Conservation (phyloP, 2,888 invertebrate species). For the Cabera pusaria region DNA sequence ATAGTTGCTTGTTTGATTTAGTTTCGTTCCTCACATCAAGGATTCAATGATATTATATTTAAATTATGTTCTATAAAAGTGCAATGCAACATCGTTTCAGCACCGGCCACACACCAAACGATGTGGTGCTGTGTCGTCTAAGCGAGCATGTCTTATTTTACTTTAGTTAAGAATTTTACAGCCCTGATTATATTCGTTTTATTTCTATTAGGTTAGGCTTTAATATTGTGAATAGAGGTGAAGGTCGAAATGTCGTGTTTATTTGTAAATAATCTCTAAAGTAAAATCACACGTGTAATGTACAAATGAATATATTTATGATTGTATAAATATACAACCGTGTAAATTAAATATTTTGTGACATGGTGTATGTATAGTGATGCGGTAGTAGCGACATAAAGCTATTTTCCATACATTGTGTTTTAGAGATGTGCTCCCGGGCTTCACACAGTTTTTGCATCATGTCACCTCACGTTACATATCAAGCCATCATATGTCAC, state of each 20-base stretch:
- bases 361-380: constrained; percentile 75
- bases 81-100: constrained; percentile 10
- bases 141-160: constrained; percentile 40
- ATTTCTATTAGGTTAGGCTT: constrained; percentile 47
- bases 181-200: constrained; percentile 61
- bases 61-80: constrained; percentile 34
- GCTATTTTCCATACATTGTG: constrained; percentile 65
- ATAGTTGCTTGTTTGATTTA: too few relatives aligned
- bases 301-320: constrained; percentile 78
- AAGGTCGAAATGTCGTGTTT: constrained; percentile 64
- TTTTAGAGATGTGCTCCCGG: constrained; percentile 51
- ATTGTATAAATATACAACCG: constrained; percentile 64
- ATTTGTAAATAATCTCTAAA: constrained; percentile 70
- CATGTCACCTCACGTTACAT: constrained; percentile 72
- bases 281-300: constrained; percentile 69
- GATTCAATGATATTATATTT: constrained; percentile 31
- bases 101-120: constrained; percentile 10
- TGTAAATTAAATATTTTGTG: constrained; percentile 77
- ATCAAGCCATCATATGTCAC: constrained; percentile 64
- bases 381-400: constrained; percentile 50
- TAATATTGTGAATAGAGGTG: constrained; percentile 64
- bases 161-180: constrained; percentile 60
- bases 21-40: constrained; percentile 36
- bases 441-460: constrained; percentile 74
- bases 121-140: constrained; percentile 14